Evolutionary conservation across 1,140 invertebrate genomes (phyloP).

Genomic region (Trichoplusia ni): DNA sequence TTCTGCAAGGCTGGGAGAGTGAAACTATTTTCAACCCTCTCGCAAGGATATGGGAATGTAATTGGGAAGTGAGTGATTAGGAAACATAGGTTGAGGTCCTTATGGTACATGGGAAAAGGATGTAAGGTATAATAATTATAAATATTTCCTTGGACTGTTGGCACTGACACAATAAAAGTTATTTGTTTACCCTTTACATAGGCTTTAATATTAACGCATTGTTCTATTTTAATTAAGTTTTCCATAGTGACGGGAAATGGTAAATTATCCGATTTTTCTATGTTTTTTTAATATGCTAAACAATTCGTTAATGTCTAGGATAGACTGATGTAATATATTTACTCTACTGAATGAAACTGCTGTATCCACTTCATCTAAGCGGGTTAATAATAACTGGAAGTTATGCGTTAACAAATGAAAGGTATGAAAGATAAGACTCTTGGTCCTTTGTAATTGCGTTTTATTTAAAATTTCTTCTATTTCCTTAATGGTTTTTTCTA

Average conservation of each 20-base stretch:
- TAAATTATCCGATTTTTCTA: slow-evolving; percentile 26
- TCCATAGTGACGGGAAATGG: slow-evolving; percentile 27
- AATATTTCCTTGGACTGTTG: slow-evolving; percentile 19
- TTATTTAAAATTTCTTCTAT: slow-evolving; percentile 19
- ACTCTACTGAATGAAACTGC: slow-evolving; percentile 29
- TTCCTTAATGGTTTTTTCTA: slow-evolving; percentile 9
- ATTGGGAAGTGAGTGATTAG: slow-evolving; percentile 36
- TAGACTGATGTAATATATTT: slow-evolving; percentile 31
- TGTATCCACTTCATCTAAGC: slow-evolving; percentile 30
- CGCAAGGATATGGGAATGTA: slow-evolving; percentile 35
- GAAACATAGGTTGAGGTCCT: background rate
- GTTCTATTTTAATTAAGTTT: slow-evolving; percentile 35
- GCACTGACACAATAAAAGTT: slow-evolving; percentile 36
- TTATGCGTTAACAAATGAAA: slow-evolving; percentile 26
- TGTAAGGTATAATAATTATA: slow-evolving; percentile 35
- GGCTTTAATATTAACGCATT: slow-evolving; percentile 31
- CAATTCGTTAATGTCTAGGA: slow-evolving; percentile 26
- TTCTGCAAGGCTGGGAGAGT: slow-evolving; percentile 27
- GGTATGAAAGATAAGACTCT: background rate
- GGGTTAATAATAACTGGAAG: slow-evolving; percentile 7
- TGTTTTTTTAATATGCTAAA: slow-evolving; percentile 25
- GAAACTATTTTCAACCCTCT: slow-evolving; percentile 32
- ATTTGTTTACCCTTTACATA: slow-evolving; percentile 36
- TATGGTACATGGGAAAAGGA: slow-evolving; percentile 24
- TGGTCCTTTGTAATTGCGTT: slow-evolving; percentile 9